Base-by-base conservation (phyloP, 1,140 invertebrate genomes). In the Diabrotica virgifera region DNA sequence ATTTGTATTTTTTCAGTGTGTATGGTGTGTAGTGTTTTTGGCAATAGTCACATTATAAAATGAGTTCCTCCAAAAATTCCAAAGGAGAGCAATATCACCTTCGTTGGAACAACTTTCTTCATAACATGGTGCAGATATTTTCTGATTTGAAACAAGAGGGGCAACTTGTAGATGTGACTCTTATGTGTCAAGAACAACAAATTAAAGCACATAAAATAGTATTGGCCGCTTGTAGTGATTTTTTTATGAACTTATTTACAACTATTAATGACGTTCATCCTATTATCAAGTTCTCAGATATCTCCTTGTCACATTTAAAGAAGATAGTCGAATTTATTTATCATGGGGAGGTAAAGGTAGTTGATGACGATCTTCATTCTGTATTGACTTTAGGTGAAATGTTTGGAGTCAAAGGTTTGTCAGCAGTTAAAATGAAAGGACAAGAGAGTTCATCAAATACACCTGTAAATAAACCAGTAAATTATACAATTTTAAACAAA, bases 201-300 rank as follows among this genome's bases (percentile, higher is more conserved):
- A 72, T 86, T 10, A 84, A 83, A 72, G 84, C 84, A 7, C 85
- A 86, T 70, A 83, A 83, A 74, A 78, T 86, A 68, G 80, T 86
- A 51, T 76, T 86, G 36, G 82, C 84, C n/a, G 84, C 85, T 24
- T 85, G 84, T 65, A 85, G 83, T 65, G 79, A 82, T 11, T 85
- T 85, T 72, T 86, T 86, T 74, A 46, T 46, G 40, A n/a, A 46
- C n/a, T 46, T 46, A 6, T 46, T 46, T n/a, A 46, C 4, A 10
- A 46, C 4, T n/a, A 46, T n/a, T 3, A 46, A 6, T n/a, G 51
- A 78, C 53, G 75, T 74, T 63, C 80, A 85, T 76, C 82, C 83
- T 12, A 70, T 84, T 50, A 81, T 85, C 51, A 82, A 85, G 52
- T 74, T 85, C 64, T 82, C 82, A 66, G 81, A 80, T 24, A 79